These are phyloP conservation scores for Amorpha juglandis DNA, from an alignment of 2,888 invertebrate genomes.

Conservation along the genomic window DNA sequence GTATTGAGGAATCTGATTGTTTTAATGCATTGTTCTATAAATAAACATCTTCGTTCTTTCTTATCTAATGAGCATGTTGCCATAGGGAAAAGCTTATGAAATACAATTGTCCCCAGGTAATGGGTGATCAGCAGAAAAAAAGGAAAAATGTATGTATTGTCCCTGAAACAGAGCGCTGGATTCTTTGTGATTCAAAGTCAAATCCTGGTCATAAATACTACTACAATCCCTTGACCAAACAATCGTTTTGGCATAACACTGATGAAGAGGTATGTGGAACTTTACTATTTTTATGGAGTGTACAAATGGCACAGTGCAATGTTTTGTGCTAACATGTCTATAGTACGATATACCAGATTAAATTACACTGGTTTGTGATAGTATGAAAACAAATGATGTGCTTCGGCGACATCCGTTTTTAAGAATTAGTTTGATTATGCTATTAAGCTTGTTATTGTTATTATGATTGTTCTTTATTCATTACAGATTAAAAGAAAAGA, in stretches of 20 bases:
- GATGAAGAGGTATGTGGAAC: constrained; percentile 54
- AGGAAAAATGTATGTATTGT: constrained; percentile 37
- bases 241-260: constrained; percentile 67
- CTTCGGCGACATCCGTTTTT: not conserved
- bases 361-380: too few relatives aligned
- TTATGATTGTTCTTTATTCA: not conserved
- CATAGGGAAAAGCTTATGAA: not conserved
- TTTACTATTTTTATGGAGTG: not conserved
- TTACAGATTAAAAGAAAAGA: constrained; percentile 5
- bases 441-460: too few relatives aligned
- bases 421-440: too few relatives aligned
- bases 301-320: too few relatives aligned
- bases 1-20: too few relatives aligned
- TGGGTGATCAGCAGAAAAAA: constrained; percentile 30
- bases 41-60: too few relatives aligned
- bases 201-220: constrained; percentile 62
- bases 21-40: too few relatives aligned
- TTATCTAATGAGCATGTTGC: too few relatives aligned
- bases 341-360: too few relatives aligned
- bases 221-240: constrained; percentile 65
- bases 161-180: constrained; percentile 58
- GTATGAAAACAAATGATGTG: too few relatives aligned
- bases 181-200: constrained; percentile 62
- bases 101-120: not conserved
- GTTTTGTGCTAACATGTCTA: too few relatives aligned